phyloP scores from a whole-genome alignment of 1,140 invertebrate species.

The Spodoptera frugiperda region DNA sequence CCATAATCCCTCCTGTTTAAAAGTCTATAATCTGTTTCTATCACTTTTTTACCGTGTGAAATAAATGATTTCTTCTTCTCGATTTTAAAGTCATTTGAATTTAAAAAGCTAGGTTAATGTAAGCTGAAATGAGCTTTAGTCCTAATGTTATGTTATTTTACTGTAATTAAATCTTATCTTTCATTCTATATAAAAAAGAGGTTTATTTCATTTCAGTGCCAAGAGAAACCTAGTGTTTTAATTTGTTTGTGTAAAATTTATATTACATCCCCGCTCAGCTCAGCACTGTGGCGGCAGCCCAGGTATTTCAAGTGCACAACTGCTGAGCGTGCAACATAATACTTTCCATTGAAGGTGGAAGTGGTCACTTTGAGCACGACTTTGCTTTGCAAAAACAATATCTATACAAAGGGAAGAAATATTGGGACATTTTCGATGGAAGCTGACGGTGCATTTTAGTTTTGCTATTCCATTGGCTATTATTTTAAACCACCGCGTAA shows the following conservation, averaged over 20 bases:
- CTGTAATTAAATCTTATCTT: not conserved
- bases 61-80: too few relatives aligned
- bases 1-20: too few relatives aligned
- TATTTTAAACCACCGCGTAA: constrained; percentile 37
- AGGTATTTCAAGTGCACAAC: constrained; percentile 60
- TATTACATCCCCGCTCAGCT: constrained; percentile 19
- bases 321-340: constrained; percentile 63
- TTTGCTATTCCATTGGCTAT: constrained; percentile 39
- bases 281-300: constrained; percentile 27
- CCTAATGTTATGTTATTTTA: not conserved
- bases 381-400: constrained; percentile 55
- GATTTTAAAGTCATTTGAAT: too few relatives aligned
- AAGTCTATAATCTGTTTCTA: too few relatives aligned
- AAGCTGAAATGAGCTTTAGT: too few relatives aligned
- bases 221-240: not conserved
- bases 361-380: constrained; percentile 61
- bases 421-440: constrained; percentile 45
- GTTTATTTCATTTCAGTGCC: not conserved
- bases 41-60: too few relatives aligned
- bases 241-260: not conserved
- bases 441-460: constrained; percentile 35
- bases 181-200: too few relatives aligned
- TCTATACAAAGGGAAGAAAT: constrained; percentile 49
- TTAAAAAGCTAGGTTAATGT: too few relatives aligned
- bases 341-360: constrained; percentile 59